These are phyloP conservation scores for Eurois occulta DNA, from an alignment of 2,888 invertebrate genomes.

Conservation along the genomic window DNA sequence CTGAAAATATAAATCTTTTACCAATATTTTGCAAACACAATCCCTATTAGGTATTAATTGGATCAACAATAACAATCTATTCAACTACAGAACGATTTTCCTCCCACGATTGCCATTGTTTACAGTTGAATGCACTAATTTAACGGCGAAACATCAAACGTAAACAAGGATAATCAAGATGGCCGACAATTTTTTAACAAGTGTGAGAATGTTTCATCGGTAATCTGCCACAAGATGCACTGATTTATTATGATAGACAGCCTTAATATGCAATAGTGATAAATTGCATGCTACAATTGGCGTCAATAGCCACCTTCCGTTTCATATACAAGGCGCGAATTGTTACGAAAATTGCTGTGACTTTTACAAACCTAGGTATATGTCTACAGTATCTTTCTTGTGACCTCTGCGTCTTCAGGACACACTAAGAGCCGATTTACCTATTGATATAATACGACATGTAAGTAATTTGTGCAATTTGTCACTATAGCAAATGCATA, in stretches of 20 bases:
- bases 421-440: neutral
- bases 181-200: neutral
- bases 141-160: slow-evolving; percentile 3
- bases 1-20: neutral
- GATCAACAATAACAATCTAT: neutral
- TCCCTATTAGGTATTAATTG: neutral
- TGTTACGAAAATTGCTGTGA: slow-evolving; percentile 46
- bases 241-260: slow-evolving; percentile 52
- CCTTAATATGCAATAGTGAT: slow-evolving; percentile 51
- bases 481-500: neutral
- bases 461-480: neutral
- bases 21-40: neutral
- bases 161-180: slow-evolving; percentile 25
- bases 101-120: slow-evolving; percentile 27
- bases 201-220: neutral
- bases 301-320: slow-evolving; percentile 52
- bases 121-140: slow-evolving; percentile 7
- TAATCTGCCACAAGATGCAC: slow-evolving; percentile 29
- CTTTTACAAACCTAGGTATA: slow-evolving; percentile 9
- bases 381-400: neutral
- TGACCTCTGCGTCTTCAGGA: slow-evolving; percentile 2
- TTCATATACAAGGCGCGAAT: slow-evolving; percentile 51
- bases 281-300: slow-evolving; percentile 61
- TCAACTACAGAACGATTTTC: slow-evolving; percentile 12
- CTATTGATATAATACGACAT: neutral